Evolutionary conservation across 2,888 invertebrate genomes (phyloP).

Genomic region (Tridacna crocea): DNA sequence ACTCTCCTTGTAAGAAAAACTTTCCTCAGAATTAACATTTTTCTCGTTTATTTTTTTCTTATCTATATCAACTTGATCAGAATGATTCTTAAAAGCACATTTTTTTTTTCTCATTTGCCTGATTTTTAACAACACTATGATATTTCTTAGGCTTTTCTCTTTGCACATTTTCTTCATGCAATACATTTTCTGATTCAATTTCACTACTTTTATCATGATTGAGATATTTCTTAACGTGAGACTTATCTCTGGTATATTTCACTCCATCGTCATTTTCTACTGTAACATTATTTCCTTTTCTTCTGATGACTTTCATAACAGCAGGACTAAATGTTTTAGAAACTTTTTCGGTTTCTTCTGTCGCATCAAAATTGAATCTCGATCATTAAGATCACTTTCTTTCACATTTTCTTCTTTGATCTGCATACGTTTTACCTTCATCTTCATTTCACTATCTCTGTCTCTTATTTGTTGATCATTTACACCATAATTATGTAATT

Average conservation of each 20-base stretch:
- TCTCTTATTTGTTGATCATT: too few relatives aligned
- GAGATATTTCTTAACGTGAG: constrained; percentile 22
- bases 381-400: constrained; percentile 38
- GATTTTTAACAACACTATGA: not conserved
- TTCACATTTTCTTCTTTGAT: constrained; percentile 37
- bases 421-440: constrained; percentile 45
- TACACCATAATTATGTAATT: constrained; percentile 15
- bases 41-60: not conserved
- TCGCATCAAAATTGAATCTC: constrained; percentile 45
- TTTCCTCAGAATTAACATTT: not conserved
- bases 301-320: not conserved
- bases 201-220: too few relatives aligned
- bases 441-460: constrained; percentile 37
- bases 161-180: not conserved
- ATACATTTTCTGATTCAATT: not conserved
- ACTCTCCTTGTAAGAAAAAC: too few relatives aligned
- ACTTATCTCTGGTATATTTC: constrained; percentile 29
- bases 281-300: constrained; percentile 22
- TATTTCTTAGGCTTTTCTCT: not conserved
- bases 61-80: not conserved
- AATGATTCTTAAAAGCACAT: not conserved
- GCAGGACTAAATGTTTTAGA: constrained; percentile 31
- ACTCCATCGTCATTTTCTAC: constrained; percentile 21
- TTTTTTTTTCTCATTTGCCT: constrained; percentile 3
- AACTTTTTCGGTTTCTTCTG: constrained; percentile 42